Conservation (phyloP, 1,140 invertebrate genomes). For the Hydropsyche tenuis region DNA sequence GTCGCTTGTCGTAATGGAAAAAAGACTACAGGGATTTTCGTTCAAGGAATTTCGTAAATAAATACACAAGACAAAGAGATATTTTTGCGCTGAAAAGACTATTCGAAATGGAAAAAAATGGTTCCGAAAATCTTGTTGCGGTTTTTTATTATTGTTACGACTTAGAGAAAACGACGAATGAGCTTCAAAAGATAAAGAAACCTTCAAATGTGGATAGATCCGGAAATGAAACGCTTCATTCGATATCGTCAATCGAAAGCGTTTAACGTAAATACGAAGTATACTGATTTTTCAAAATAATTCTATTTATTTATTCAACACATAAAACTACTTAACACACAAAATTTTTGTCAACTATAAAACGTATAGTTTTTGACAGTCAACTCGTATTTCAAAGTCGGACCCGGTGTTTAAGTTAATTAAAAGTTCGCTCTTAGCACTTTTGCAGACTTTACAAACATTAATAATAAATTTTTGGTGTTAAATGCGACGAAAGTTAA, state of each 20-base stretch:
- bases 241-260: too few relatives aligned
- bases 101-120: background rate
- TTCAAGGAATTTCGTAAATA: conserved; percentile 20
- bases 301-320: too few relatives aligned
- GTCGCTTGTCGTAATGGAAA: background rate
- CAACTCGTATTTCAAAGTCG: conserved; percentile 5
- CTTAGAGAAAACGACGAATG: background rate
- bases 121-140: background rate
- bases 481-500: conserved; percentile 2
- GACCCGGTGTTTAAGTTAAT: conserved; percentile 13
- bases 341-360: too few relatives aligned
- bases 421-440: conserved; percentile 10
- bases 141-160: background rate
- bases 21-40: conserved; percentile 1
- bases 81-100: background rate
- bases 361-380: background rate
- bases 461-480: conserved; percentile 2
- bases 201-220: too few relatives aligned
- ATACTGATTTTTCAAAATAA: too few relatives aligned
- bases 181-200: too few relatives aligned
- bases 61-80: conserved; percentile 2
- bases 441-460: conserved; percentile 13
- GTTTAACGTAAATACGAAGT: too few relatives aligned
- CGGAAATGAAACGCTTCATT: too few relatives aligned
- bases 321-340: too few relatives aligned